Percentiles rank a stretch among this genome's conserved stretches.
Evolutionary conservation across 2,113 vertebrate genomes (phyloP).

Genomic region (Forbesichthys agassizii): DNA sequence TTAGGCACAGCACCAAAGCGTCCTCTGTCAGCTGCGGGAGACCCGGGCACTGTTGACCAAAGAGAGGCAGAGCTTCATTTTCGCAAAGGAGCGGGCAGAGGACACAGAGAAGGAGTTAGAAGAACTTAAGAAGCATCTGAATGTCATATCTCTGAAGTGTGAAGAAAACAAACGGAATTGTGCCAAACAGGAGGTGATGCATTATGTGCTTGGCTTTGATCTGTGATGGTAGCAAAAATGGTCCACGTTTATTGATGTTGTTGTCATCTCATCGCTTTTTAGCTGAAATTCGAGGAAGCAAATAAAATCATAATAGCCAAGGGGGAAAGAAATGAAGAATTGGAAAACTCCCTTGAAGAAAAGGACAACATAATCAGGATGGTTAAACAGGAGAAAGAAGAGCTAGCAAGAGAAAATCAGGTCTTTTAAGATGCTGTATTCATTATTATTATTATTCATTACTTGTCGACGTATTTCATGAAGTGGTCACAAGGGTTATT

Average conservation of each 20-base stretch:
- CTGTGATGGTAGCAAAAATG: not conserved
- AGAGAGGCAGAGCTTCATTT: slow-evolving; percentile 36
- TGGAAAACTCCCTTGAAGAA: not conserved
- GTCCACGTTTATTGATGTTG: not conserved
- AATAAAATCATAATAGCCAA: slow-evolving; percentile 35
- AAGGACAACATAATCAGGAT: too few species aligned
- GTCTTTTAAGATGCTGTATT: too few species aligned
- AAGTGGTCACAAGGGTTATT: too few species aligned
- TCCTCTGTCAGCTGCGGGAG: slow-evolving; percentile 56
- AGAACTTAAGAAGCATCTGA: slow-evolving; percentile 29
- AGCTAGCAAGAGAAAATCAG: too few species aligned
- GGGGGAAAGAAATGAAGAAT: not conserved
- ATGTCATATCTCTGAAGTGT: fast-evolving
- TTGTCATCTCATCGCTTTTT: not conserved
- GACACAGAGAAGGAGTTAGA: slow-evolving; percentile 24
- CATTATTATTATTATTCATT: too few species aligned
- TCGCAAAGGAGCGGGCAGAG: slow-evolving; percentile 5
- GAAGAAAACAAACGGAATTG: not conserved
- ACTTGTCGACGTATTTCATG: too few species aligned
- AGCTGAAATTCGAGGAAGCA: slow-evolving; percentile 56
- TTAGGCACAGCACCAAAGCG: slow-evolving; percentile 44
- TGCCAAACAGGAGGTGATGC: slow-evolving; percentile 59
- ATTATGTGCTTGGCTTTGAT: not conserved
- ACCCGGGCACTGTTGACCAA: slow-evolving; percentile 25
- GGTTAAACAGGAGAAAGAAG: too few species aligned